Percentiles rank a stretch among this genome's conserved stretches.
Evolutionary conservation across 2,888 invertebrate species (phyloP).

Genomic region (Zygothrica quintamaculata): DNA sequence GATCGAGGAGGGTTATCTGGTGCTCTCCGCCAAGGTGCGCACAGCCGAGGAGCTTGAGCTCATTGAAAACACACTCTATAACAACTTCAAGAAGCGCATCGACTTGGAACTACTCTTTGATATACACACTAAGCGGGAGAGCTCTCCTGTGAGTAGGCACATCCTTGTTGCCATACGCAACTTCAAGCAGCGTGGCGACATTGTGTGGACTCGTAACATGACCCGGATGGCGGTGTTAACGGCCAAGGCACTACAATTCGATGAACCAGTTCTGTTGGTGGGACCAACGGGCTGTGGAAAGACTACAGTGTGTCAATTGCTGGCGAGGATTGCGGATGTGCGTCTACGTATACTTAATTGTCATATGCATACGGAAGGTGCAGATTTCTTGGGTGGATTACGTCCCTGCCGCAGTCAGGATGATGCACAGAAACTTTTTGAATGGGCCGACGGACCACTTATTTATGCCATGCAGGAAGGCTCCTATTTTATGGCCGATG

Average conservation of each 20-base stretch:
- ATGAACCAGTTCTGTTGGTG: constrained; percentile 97
- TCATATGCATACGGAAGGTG: constrained; percentile 99
- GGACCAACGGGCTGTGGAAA: constrained; percentile 99
- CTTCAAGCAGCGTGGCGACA: constrained; percentile 87
- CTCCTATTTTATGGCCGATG: constrained; percentile 96
- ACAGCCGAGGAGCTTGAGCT: constrained; percentile 92
- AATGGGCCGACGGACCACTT: constrained; percentile 99
- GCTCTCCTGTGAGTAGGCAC: constrained; percentile 90
- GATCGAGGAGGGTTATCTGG: constrained; percentile 97
- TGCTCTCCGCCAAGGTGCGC: constrained; percentile 96
- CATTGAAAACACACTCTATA: constrained; percentile 91
- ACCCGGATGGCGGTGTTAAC: constrained; percentile 91
- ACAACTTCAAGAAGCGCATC: constrained; percentile 91
- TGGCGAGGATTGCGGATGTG: constrained; percentile 89
- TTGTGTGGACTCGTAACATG: constrained; percentile 98
- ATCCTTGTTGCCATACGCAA: constrained; percentile 89
- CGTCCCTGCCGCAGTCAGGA: constrained; percentile 89
- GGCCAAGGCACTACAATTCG: constrained; percentile 93
- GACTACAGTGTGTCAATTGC: constrained; percentile 96
- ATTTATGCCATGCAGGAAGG: constrained; percentile 95
- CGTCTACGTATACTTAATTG: constrained; percentile 95
- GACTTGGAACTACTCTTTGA: constrained; percentile 90
- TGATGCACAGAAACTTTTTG: constrained; percentile 89
- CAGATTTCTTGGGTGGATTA: constrained; percentile 98
- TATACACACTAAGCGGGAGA: constrained; percentile 86